A percentile compares a stretch with the other conserved stretches of the same genome.
Conservation (phyloP, 1,140 invertebrate species). For the Oryzaephilus surinamensis region DNA sequence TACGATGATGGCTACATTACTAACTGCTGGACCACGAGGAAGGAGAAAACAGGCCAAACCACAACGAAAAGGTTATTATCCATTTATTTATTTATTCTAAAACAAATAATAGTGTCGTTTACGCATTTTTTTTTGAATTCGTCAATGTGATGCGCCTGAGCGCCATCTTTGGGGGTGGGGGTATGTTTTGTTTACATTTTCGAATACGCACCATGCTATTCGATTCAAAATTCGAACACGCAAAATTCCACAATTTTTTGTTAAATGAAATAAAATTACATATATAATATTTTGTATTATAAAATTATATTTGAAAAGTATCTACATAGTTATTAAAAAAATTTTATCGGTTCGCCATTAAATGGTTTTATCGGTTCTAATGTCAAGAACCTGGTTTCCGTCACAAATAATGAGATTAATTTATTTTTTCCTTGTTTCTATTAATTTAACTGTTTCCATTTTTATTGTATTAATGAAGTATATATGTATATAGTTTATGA, state of each 20-base stretch:
- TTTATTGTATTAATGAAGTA: no score
- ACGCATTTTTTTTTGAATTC: not conserved
- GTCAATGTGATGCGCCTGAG: slow-evolving; percentile 5
- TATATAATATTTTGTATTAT: no score
- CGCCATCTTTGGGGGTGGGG: slow-evolving; percentile 12
- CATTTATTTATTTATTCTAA: not conserved
- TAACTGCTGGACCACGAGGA: slow-evolving; percentile 22
- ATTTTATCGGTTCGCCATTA: no score
- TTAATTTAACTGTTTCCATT: no score
- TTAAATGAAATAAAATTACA: no score
- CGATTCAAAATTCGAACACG: not conserved
- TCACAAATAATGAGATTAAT: no score
- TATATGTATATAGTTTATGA: no score
- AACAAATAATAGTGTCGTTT: not conserved
- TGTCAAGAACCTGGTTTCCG: no score
- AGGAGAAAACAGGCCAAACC: slow-evolving; percentile 35
- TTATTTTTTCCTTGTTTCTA: no score
- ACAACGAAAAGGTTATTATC: slow-evolving; percentile 28
- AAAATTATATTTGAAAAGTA: no score
- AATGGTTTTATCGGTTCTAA: no score
- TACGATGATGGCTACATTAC: slow-evolving; percentile 17
- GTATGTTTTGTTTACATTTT: slow-evolving; percentile 11
- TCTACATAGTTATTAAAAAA: no score
- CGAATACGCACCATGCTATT: not conserved
- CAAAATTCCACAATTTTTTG: not conserved